Conservation (phyloP, 1,140 invertebrate species). For the Diachasmimorpha longicaudata region DNA sequence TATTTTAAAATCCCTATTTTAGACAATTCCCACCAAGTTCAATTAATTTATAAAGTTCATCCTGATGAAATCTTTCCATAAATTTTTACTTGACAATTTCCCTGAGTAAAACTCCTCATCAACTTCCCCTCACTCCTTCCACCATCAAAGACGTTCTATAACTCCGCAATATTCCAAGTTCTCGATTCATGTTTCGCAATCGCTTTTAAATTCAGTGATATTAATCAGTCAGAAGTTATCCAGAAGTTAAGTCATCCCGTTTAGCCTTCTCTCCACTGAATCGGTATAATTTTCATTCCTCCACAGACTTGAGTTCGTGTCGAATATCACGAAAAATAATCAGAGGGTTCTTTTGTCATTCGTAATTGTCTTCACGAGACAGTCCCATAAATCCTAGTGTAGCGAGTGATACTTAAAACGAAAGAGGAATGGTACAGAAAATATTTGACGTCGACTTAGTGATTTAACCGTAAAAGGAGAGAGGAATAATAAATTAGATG, state of each 20-base stretch:
- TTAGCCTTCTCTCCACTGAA: neutral
- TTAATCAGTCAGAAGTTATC: too few relatives aligned
- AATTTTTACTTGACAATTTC: too few relatives aligned
- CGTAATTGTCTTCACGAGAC: neutral
- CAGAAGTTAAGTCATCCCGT: neutral
- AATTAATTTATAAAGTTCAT: too few relatives aligned
- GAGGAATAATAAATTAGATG: constrained; percentile 12
- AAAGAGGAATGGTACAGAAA: neutral
- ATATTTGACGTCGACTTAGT: neutral
- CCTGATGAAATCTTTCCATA: too few relatives aligned
- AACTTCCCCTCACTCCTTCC: too few relatives aligned
- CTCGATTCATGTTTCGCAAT: too few relatives aligned
- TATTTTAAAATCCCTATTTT: too few relatives aligned
- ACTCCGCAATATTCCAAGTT: too few relatives aligned
- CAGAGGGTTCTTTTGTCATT: neutral
- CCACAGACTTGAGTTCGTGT: neutral
- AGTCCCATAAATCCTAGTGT: neutral
- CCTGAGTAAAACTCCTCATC: too few relatives aligned
- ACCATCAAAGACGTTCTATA: too few relatives aligned
- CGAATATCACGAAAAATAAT: neutral
- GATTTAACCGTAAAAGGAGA: neutral
- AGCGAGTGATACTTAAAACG: neutral
- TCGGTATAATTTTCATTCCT: neutral
- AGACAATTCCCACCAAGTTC: too few relatives aligned
- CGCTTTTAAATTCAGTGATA: too few relatives aligned